phyloP scores from a whole-genome alignment of 1,140 invertebrate species.

The Plutomurus gul region DNA sequence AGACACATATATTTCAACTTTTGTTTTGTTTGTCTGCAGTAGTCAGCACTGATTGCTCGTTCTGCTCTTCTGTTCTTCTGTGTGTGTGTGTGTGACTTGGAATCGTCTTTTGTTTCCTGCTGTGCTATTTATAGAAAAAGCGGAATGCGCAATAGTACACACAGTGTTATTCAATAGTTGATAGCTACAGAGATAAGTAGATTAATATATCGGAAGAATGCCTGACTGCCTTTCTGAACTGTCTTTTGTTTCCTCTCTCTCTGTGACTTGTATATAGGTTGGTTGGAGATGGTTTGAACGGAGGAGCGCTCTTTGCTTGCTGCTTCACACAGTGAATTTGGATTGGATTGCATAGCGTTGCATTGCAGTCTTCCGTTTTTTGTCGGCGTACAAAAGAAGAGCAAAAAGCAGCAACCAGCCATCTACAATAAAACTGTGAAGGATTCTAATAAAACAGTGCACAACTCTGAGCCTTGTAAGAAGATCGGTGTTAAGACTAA shows the following conservation, averaged over 20 bases:
- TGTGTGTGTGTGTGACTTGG: not conserved
- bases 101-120: slow-evolving; percentile 14
- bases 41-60: not conserved
- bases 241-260: slow-evolving; percentile 15
- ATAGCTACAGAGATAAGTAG: slow-evolving; percentile 15
- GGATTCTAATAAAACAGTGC: slow-evolving; percentile 17
- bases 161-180: not conserved
- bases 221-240: slow-evolving; percentile 5
- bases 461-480: not conserved
- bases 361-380: not conserved
- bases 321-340: slow-evolving; percentile 1
- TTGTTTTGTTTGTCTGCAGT: not conserved
- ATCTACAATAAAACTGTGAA: too few species aligned
- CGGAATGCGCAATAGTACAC: not conserved
- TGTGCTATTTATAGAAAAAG: slow-evolving; percentile 26
- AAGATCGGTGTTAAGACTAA: not conserved
- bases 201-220: slow-evolving; percentile 9
- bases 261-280: too few species aligned
- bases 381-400: not conserved
- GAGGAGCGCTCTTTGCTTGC: not conserved
- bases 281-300: too few species aligned
- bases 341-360: not conserved
- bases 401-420: not conserved
- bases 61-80: not conserved
- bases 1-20: not conserved